A percentile compares a stretch with the other conserved stretches of the same genome.
These are phyloP conservation scores for Belonocnema kinseyi DNA, from an alignment of 1,140 invertebrate genomes.

Conservation along the genomic window DNA sequence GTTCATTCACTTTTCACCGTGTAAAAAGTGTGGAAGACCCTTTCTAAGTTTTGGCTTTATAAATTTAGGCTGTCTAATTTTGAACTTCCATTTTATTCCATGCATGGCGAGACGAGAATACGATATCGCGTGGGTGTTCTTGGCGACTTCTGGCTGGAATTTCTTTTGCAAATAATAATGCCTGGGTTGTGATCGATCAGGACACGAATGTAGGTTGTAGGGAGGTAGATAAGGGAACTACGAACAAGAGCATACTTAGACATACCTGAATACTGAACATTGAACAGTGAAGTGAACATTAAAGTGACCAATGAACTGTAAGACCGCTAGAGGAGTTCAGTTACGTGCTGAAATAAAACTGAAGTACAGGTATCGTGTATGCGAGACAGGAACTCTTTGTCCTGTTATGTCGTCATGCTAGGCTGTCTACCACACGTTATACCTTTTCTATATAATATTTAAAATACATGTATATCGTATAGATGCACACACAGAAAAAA, in stretches of 20 bases:
- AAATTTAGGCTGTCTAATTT: no score
- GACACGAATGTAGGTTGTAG: neutral
- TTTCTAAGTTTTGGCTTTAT: no score
- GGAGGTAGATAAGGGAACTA: conserved; percentile 21
- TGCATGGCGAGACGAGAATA: neutral
- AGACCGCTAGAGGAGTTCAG: conserved; percentile 54
- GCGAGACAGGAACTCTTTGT: conserved; percentile 71
- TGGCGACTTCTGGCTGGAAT: neutral
- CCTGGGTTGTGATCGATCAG: neutral
- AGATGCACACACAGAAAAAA: no score
- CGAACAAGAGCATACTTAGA: conserved; percentile 37
- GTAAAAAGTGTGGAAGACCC: no score
- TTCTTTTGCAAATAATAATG: neutral
- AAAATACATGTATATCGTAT: no score
- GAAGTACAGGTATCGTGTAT: conserved; percentile 61
- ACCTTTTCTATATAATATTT: conserved; percentile 11
- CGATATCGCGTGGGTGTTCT: neutral
- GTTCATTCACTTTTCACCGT: no score
- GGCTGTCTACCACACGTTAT: conserved; percentile 46
- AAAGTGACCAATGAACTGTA: conserved; percentile 42
- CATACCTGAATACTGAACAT: conserved; percentile 31
- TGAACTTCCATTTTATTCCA: no score
- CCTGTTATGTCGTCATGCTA: conserved; percentile 71
- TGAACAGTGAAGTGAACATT: no score
- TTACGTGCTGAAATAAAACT: conserved; percentile 60